phyloP scores from a whole-genome alignment of 2,888 invertebrate species.

The Agrotis puta region DNA sequence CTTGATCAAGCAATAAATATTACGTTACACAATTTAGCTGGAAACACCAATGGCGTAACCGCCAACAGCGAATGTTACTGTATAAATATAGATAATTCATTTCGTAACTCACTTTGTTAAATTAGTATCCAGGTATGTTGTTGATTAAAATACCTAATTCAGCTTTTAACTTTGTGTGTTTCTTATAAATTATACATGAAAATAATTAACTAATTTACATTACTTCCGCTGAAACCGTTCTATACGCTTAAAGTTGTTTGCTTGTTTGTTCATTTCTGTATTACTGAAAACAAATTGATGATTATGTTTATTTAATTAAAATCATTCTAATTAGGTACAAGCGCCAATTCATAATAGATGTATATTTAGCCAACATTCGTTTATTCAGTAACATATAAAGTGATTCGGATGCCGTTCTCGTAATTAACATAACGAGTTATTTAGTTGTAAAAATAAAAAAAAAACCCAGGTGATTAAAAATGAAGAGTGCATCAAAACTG shows the following conservation, averaged over 20 bases:
- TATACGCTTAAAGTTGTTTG: conserved; percentile 8
- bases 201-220: conserved; percentile 23
- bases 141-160: conserved; percentile 24
- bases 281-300: neutral
- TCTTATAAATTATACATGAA: conserved; percentile 22
- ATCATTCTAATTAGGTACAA: neutral
- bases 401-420: neutral
- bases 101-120: conserved; percentile 32
- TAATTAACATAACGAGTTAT: too few species aligned
- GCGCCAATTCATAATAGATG: too few species aligned
- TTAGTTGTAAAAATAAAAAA: neutral
- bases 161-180: conserved; percentile 15
- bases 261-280: neutral
- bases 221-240: conserved; percentile 14
- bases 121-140: conserved; percentile 21
- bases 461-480: neutral
- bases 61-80: conserved; percentile 18
- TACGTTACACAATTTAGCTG: conserved; percentile 51
- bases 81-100: conserved; percentile 39
- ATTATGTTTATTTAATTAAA: neutral
- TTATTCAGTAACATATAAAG: too few species aligned
- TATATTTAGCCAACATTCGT: too few species aligned
- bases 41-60: conserved; percentile 43
- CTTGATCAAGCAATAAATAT: conserved; percentile 59
- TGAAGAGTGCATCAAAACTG: conserved; percentile 8